These are phyloP conservation scores for Plagodis pulveraria DNA, from an alignment of 2,888 invertebrate genomes.

Conservation along the genomic window DNA sequence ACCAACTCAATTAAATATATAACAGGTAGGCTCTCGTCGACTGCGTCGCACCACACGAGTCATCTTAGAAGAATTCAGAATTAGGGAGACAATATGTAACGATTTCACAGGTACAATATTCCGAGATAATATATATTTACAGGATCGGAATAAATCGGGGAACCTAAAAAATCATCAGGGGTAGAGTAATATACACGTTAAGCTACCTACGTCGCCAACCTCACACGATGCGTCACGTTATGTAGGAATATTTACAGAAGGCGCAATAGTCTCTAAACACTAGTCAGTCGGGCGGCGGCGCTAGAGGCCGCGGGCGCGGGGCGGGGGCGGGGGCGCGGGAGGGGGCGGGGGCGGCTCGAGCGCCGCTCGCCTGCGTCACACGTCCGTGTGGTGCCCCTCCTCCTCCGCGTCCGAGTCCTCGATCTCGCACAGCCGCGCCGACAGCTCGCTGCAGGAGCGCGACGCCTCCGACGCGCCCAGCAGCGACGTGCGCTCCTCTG, in stretches of 20 bases:
- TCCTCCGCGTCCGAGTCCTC: constrained; percentile 93
- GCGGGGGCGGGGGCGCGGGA: constrained; percentile 37
- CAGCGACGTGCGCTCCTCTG: constrained; percentile 91
- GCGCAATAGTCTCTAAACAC: constrained; percentile 11
- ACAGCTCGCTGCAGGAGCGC: constrained; percentile 93
- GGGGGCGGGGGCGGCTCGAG: constrained; percentile 17
- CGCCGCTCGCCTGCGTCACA: constrained; percentile 69
- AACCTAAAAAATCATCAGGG: no score
- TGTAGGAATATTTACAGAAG: neutral
- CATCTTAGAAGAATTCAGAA: no score
- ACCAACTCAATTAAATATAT: no score
- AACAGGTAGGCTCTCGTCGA: no score
- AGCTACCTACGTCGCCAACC: neutral
- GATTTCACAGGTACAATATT: no score
- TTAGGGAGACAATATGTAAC: no score
- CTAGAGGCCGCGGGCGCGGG: constrained; percentile 35
- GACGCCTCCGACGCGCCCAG: constrained; percentile 82
- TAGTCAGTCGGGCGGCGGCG: constrained; percentile 23
- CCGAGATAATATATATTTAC: no score
- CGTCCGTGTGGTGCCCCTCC: constrained; percentile 64
- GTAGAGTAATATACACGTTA: neutral
- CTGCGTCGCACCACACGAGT: no score
- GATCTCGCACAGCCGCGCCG: constrained; percentile 95
- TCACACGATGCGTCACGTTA: neutral
- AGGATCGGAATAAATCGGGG: no score